These are phyloP conservation scores for Piprites chloris DNA, from an alignment of 2,113 vertebrate species.

Conservation along the genomic window DNA sequence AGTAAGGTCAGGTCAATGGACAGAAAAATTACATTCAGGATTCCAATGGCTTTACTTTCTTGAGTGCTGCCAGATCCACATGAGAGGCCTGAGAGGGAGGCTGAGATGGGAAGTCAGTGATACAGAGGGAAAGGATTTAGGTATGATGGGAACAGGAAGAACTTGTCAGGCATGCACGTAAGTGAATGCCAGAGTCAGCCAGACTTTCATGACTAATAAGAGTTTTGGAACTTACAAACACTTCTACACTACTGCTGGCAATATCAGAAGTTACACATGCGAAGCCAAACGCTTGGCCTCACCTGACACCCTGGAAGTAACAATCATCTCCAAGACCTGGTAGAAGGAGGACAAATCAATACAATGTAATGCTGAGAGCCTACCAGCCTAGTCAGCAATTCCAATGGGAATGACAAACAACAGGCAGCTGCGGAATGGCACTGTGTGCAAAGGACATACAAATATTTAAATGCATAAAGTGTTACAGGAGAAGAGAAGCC, in stretches of 20 bases:
- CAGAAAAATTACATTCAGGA: neutral
- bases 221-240: neutral
- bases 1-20: neutral
- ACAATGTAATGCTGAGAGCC: neutral
- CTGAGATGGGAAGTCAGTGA: neutral
- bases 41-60: neutral
- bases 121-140: neutral
- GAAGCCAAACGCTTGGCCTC: neutral
- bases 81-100: neutral
- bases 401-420: neutral
- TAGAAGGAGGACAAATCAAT: neutral
- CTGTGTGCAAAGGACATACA: neutral
- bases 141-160: conserved; percentile 18
- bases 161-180: neutral
- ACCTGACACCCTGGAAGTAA: neutral
- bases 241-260: neutral
- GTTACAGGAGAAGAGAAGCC: neutral
- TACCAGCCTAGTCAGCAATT: neutral
- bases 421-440: neutral
- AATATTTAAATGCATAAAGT: neutral
- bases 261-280: neutral
- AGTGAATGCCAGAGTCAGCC: neutral
- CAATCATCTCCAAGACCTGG: neutral
- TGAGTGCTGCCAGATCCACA: neutral
- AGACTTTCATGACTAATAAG: neutral